Percentiles rank a stretch among this genome's conserved stretches.
phyloP scores from a whole-genome alignment of 2,797 vertebrate species.

The Acrossocheilus wenchowensis region DNA sequence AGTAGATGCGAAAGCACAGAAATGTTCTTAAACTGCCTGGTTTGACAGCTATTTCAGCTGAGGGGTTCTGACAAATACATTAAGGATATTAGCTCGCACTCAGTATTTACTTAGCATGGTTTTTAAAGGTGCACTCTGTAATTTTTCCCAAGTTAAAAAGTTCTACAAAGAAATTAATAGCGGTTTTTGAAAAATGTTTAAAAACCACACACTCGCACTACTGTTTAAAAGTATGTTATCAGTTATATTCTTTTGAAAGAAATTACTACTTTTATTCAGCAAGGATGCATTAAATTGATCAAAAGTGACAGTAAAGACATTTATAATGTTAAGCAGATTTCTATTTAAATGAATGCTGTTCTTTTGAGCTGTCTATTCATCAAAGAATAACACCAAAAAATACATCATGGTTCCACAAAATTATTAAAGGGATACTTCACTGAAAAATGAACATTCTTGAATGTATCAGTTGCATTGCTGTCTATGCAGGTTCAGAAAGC shows the following conservation, averaged over 20 bases:
- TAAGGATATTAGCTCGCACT: constrained; percentile 56
- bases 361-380: not conserved
- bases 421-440: too few species aligned
- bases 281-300: not conserved
- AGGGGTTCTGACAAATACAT: constrained; percentile 44
- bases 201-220: not conserved
- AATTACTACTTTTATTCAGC: not conserved
- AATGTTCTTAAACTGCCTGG: constrained; percentile 57
- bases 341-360: not conserved
- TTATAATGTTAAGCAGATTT: not conserved
- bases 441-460: too few species aligned
- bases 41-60: constrained; percentile 63
- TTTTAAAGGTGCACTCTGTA: not conserved
- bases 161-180: not conserved
- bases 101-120: constrained; percentile 5
- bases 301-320: not conserved
- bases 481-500: too few species aligned
- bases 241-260: not conserved
- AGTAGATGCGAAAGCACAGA: constrained; percentile 50
- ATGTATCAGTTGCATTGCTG: too few species aligned
- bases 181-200: not conserved
- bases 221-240: not conserved
- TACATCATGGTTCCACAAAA: not conserved
- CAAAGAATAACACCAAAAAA: not conserved
- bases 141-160: not conserved